These are phyloP conservation scores for Diloba caeruleocephala DNA, from an alignment of 2,888 invertebrate species.

Conservation along the genomic window DNA sequence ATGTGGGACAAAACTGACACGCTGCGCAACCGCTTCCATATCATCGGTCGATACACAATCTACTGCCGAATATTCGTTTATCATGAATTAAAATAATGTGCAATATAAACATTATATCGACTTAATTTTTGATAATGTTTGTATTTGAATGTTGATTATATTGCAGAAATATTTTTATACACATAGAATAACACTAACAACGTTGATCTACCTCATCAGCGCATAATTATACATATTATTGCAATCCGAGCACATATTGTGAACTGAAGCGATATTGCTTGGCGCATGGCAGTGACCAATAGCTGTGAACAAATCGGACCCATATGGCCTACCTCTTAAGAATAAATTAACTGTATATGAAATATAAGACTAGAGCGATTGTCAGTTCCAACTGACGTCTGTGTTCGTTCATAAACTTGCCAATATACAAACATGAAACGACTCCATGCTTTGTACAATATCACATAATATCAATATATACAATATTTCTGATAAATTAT, in stretches of 20 bases:
- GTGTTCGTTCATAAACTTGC: constrained; percentile 45
- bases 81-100: constrained; percentile 68
- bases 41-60: constrained; percentile 65
- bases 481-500: constrained; percentile 59
- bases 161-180: constrained; percentile 89
- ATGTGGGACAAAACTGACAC: constrained; percentile 26
- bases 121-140: constrained; percentile 86
- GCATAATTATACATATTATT: constrained; percentile 57
- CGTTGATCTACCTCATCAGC: constrained; percentile 85
- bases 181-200: constrained; percentile 80
- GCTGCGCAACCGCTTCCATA: constrained; percentile 59
- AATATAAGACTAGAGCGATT: constrained; percentile 32
- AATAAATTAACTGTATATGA: constrained; percentile 45
- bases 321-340: constrained; percentile 74
- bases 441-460: constrained; percentile 12
- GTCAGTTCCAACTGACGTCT: constrained; percentile 34
- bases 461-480: constrained; percentile 40
- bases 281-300: constrained; percentile 53
- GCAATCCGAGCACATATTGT: constrained; percentile 49
- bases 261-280: constrained; percentile 50
- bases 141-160: constrained; percentile 88
- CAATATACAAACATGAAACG: constrained; percentile 38
- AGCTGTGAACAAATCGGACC: constrained; percentile 59
- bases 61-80: constrained; percentile 64
- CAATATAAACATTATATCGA: constrained; percentile 83